phyloP scores from a whole-genome alignment of 2,888 invertebrate genomes.

The Incurvaria masculella region DNA sequence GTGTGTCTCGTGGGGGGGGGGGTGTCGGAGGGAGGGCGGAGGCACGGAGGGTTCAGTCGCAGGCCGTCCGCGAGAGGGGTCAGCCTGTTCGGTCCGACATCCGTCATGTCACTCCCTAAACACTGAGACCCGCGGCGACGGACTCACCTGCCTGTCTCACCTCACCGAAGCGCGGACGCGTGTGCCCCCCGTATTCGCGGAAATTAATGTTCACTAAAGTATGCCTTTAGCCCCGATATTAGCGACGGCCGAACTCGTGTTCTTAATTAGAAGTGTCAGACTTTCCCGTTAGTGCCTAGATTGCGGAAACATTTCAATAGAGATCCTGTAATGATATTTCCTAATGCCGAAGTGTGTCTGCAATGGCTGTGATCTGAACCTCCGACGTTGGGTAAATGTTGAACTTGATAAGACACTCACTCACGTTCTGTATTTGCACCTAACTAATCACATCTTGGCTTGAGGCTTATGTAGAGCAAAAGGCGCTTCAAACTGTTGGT shows the following conservation, averaged over 20 bases:
- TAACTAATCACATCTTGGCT: constrained; percentile 20
- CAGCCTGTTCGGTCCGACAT: not conserved
- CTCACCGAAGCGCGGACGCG: not conserved
- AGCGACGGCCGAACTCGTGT: not conserved
- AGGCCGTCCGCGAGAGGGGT: constrained; percentile 42
- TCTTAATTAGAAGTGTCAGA: not conserved
- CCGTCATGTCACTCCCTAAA: too few species aligned
- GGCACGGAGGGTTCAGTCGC: constrained; percentile 52
- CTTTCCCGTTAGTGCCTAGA: constrained; percentile 16
- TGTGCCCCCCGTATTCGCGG: too few species aligned
- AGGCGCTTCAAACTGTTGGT: constrained; percentile 19
- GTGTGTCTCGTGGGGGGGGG: not conserved
- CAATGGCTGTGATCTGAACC: constrained; percentile 45
- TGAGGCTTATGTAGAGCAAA: constrained; percentile 26
- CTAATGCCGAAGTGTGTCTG: constrained; percentile 45
- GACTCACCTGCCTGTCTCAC: too few species aligned
- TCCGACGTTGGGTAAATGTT: constrained; percentile 43
- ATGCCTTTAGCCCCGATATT: not conserved
- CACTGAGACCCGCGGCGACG: too few species aligned
- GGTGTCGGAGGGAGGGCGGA: constrained; percentile 43
- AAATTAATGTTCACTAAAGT: not conserved
- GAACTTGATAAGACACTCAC: constrained; percentile 21
- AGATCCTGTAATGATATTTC: constrained; percentile 16
- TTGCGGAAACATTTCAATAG: constrained; percentile 6
- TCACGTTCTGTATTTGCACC: constrained; percentile 13